phyloP scores from a whole-genome alignment of 2,797 vertebrate genomes.

The Helostoma temminkii region DNA sequence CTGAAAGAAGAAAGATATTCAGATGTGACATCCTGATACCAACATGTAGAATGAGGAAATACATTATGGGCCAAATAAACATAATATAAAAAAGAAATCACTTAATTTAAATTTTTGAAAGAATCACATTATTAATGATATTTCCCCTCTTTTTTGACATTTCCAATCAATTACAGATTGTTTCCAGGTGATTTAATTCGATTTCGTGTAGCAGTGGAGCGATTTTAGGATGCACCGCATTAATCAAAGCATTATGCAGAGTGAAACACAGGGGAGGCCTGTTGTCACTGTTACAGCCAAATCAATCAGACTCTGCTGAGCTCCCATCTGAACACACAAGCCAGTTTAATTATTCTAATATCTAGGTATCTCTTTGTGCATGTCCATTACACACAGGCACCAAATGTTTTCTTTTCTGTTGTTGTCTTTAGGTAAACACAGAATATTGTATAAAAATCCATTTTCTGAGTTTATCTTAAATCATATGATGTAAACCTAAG shows the following conservation, averaged over 20 bases:
- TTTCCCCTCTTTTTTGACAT: constrained; percentile 65
- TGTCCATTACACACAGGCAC: constrained; percentile 18
- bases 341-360: constrained; percentile 63
- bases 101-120: constrained; percentile 61
- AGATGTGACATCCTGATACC: constrained; percentile 48
- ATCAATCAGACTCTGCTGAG: constrained; percentile 79
- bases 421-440: constrained; percentile 23
- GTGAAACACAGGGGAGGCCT: constrained; percentile 74
- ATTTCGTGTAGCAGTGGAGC: constrained; percentile 78
- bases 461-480: constrained; percentile 25
- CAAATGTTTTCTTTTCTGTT: constrained; percentile 9
- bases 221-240: constrained; percentile 77
- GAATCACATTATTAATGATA: constrained; percentile 76
- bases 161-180: constrained; percentile 84
- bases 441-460: constrained; percentile 16
- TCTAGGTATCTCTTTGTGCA: constrained; percentile 22
- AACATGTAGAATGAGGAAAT: constrained; percentile 46
- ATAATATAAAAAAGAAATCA: constrained; percentile 60
- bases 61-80: constrained; percentile 67
- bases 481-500: constrained; percentile 6
- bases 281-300: constrained; percentile 77
- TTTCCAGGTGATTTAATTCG: constrained; percentile 85
- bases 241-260: constrained; percentile 84
- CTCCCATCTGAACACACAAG: constrained; percentile 51
- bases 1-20: constrained; percentile 50